Percentiles rank a stretch among this genome's conserved stretches.
These are phyloP conservation scores for Labrus mixtus DNA, from an alignment of 2,113 vertebrate species.

Conservation along the genomic window DNA sequence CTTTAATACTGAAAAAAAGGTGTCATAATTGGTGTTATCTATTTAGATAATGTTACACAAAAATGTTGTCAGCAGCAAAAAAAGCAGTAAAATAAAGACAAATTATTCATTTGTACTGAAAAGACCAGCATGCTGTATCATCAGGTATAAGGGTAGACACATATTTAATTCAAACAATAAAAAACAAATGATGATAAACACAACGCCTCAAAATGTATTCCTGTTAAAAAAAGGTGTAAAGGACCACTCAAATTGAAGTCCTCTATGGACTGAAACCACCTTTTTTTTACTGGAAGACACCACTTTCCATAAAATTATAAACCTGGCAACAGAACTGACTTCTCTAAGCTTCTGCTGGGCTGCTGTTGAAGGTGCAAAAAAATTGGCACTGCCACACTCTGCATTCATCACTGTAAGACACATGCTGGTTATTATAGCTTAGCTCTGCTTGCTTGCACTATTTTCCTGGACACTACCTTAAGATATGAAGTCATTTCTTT, in stretches of 20 bases:
- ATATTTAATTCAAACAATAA: background rate
- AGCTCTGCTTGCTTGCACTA: slow-evolving; percentile 16
- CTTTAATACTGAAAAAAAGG: no score
- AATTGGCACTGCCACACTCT: slow-evolving; percentile 44
- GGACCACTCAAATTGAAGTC: slow-evolving; percentile 39
- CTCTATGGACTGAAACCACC: slow-evolving; percentile 27
- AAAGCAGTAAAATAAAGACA: no score
- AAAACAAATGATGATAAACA: background rate
- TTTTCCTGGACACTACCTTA: slow-evolving; percentile 14
- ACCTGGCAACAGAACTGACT: slow-evolving; percentile 48
- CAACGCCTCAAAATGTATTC: slow-evolving; percentile 4
- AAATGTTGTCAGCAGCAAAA: no score
- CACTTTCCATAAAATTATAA: slow-evolving; percentile 40
- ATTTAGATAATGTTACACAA: no score
- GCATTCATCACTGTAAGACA: slow-evolving; percentile 7
- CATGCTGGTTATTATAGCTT: slow-evolving; percentile 24
- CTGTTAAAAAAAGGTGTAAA: slow-evolving; percentile 41
- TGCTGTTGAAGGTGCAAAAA: slow-evolving; percentile 58
- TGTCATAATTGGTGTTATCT: no score
- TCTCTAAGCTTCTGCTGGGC: slow-evolving; percentile 24
- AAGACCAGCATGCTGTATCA: no score
- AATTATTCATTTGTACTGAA: no score
- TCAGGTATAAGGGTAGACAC: background rate
- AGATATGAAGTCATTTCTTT: slow-evolving; percentile 1
- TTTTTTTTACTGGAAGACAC: slow-evolving; percentile 28